Conservation (phyloP, 2,113 vertebrate species). For the Dicrurus megarhynchus region DNA sequence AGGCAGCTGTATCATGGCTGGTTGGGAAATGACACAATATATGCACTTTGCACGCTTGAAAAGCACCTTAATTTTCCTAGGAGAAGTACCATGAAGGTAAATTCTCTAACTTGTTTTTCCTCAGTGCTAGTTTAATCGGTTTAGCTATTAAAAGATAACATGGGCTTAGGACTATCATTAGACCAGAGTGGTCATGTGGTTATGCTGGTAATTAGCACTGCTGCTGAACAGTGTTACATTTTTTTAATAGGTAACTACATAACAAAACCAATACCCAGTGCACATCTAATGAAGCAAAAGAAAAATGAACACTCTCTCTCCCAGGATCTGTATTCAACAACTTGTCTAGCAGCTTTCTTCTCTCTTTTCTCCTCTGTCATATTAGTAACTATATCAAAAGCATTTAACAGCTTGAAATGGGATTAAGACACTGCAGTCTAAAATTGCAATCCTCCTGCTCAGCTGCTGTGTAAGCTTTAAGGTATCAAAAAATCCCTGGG, state of each 20-base stretch:
- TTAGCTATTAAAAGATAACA: constrained; percentile 54
- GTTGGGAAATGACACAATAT: neutral
- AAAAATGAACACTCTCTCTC: neutral
- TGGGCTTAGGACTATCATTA: constrained; percentile 32
- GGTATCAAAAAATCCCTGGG: neutral
- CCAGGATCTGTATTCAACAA: neutral
- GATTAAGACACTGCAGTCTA: neutral
- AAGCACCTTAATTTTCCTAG: constrained; percentile 4
- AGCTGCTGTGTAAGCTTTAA: neutral
- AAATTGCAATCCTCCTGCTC: neutral
- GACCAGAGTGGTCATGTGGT: constrained; percentile 20
- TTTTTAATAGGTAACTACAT: neutral
- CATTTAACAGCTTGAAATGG: neutral
- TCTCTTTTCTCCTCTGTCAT: neutral
- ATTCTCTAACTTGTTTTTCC: constrained; percentile 27
- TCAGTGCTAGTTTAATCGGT: constrained; percentile 40
- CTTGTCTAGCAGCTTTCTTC: neutral
- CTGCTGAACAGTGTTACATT: neutral
- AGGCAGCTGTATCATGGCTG: neutral
- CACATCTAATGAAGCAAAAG: neutral
- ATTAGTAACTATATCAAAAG: neutral
- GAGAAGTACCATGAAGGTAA: neutral
- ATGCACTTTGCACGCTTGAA: neutral
- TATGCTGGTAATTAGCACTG: constrained; percentile 12
- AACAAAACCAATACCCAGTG: neutral